Base-by-base conservation (phyloP, 2,888 invertebrate genomes). In the Nomada flava region DNA sequence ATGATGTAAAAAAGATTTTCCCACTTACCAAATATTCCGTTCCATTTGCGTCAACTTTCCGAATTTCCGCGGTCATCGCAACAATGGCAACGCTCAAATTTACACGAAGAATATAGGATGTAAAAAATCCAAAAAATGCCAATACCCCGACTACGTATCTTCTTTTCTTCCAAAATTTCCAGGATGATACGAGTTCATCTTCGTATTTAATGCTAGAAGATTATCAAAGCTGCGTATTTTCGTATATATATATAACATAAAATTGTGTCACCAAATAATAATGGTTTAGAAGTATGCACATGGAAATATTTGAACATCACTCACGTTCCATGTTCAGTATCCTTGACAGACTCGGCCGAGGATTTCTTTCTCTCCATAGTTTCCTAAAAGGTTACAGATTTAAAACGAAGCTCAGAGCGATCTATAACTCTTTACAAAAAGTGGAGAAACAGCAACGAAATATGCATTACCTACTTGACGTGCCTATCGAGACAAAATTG, bases 61-160 rank as follows among this genome's bases (percentile, higher is more conserved):
- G 95, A 80, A 95, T 94, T 36, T 96, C 95, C 90, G 96, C 96
- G 0, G 97, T 98, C 98, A 99, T 99, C 83, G 98, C 98, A 60
- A 99, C 98, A 86, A 99, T 97, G 4, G 98, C 98, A 20, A 99
- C 97, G 86, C 98, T 98, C 85, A 99, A 95, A 94, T 98, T 98
- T 7, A 98, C 98, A 57, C 98, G 95, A 79, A 98, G 94, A 5
- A 97, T 96, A 93, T 98, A 98, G 2, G 97, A 96, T 89, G 97
- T 97, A 94, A 97, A 97, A 94, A 98, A 97, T 7, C 98, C 98
- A 85, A 97, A 95, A 94, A 98, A 98, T 0, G 97, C 97, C 88
- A 98, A 93, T 10, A 96, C 91, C 0, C 96, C 97, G 23, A 98
- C 97, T 70, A 98, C 94, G 88, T 97, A 96, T 87, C 97, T 94